Percentiles rank a stretch among this genome's conserved stretches.
Evolutionary conservation across 2,888 invertebrate species (phyloP).

Genomic region (Stramonita haemastoma): DNA sequence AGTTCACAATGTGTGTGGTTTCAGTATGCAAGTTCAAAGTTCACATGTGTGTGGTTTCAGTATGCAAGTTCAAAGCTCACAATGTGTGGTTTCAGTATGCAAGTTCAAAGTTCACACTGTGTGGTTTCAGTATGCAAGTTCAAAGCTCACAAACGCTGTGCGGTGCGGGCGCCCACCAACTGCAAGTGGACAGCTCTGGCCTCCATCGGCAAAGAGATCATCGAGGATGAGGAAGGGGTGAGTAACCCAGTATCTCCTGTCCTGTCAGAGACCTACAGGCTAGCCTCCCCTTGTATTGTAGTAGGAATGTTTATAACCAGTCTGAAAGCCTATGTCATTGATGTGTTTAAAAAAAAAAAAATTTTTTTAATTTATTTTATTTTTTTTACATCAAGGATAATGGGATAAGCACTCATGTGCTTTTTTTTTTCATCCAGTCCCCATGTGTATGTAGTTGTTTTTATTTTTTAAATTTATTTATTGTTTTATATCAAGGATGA

Average conservation of each 20-base stretch:
- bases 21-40: background rate
- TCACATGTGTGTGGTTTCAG: background rate
- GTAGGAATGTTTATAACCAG: too few species aligned
- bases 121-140: conserved; percentile 89
- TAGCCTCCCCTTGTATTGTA: too few species aligned
- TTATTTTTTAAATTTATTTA: too few species aligned
- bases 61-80: background rate
- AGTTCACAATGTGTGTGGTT: background rate
- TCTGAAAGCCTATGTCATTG: too few species aligned
- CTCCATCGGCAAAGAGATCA: conserved; percentile 94
- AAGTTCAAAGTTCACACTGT: background rate
- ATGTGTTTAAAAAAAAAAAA: too few species aligned
- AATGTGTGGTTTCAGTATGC: background rate
- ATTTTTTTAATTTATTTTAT: too few species aligned
- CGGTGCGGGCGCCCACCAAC: conserved; percentile 92
- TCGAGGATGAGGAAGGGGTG: conserved; percentile 94
- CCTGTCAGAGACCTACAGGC: too few species aligned
- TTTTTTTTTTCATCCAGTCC: too few species aligned
- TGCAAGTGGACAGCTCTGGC: conserved; percentile 99
- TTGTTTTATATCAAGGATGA: too few species aligned
- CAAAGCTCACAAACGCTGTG: conserved; percentile 97
- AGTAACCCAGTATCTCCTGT: conserved; percentile 59
- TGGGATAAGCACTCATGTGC: too few species aligned
- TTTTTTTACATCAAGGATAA: too few species aligned
- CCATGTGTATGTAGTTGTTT: too few species aligned